Conservation (phyloP, 2,888 invertebrate genomes). For the Polietes domitor region DNA sequence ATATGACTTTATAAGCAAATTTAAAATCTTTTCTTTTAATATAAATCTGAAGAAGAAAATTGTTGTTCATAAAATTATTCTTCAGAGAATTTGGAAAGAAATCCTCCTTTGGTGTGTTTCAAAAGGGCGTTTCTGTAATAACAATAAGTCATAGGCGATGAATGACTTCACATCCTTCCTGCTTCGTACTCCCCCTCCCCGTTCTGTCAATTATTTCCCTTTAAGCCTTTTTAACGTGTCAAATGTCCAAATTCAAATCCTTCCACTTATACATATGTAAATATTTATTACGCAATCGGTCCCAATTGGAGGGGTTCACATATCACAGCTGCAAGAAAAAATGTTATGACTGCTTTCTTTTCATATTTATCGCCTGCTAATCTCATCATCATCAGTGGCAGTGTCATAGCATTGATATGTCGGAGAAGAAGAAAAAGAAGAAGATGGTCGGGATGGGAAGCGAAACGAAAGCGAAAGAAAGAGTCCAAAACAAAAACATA, state of each 20-base stretch:
- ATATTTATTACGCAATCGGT: not conserved
- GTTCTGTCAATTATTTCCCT: not conserved
- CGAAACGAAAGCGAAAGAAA: constrained; percentile 3
- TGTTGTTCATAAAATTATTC: too few relatives aligned
- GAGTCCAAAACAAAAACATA: not conserved
- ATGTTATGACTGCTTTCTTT: not conserved
- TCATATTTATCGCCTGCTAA: constrained; percentile 14
- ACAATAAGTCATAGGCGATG: too few relatives aligned
- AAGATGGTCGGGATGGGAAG: not conserved
- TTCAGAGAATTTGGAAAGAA: too few relatives aligned
- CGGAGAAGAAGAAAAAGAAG: not conserved
- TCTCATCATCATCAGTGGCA: constrained; percentile 39
- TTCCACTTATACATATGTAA: not conserved
- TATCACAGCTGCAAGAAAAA: not conserved
- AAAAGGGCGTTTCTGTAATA: too few relatives aligned
- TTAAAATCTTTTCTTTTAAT: too few relatives aligned
- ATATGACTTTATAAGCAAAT: too few relatives aligned
- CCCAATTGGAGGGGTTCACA: not conserved
- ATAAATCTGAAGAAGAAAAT: too few relatives aligned
- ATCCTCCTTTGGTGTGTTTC: too few relatives aligned
- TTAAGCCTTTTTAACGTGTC: not conserved
- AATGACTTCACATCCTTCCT: not conserved
- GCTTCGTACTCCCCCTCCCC: too few relatives aligned
- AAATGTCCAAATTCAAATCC: not conserved
- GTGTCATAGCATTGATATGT: not conserved